These are phyloP conservation scores for Aviceda subcristata DNA, from an alignment of 2,113 vertebrate genomes.

Conservation along the genomic window DNA sequence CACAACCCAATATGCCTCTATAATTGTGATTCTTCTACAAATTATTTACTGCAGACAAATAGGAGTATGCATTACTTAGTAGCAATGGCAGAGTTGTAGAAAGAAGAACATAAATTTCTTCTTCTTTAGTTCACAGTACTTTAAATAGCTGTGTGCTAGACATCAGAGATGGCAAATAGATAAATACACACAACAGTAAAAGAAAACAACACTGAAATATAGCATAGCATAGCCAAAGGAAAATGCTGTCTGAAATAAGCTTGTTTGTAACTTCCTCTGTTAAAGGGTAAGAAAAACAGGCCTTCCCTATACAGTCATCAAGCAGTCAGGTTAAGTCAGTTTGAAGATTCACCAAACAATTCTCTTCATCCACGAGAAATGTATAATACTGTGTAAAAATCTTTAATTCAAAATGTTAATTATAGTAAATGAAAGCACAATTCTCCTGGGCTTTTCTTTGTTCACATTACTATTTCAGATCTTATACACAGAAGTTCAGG, in stretches of 20 bases:
- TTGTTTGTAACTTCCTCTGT: background rate
- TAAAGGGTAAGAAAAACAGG: background rate
- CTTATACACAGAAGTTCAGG: background rate
- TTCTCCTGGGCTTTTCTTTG: background rate
- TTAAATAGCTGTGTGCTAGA: slow-evolving; percentile 34
- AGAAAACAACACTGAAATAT: background rate
- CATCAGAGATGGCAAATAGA: slow-evolving; percentile 37
- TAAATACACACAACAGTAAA: slow-evolving; percentile 27
- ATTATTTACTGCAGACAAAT: background rate
- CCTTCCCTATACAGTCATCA: background rate
- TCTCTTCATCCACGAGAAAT: background rate
- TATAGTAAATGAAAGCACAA: background rate
- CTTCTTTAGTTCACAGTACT: slow-evolving; percentile 28
- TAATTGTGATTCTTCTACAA: background rate
- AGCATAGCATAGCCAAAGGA: background rate
- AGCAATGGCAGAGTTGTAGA: background rate
- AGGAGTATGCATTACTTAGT: background rate
- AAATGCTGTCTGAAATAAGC: background rate
- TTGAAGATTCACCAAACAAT: slow-evolving; percentile 8
- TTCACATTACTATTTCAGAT: background rate
- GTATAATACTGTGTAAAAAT: background rate
- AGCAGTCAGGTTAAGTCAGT: background rate
- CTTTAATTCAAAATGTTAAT: background rate
- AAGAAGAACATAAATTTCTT: slow-evolving; percentile 32
- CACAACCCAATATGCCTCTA: background rate